Evolutionary conservation across 2,113 vertebrate genomes (phyloP), one percentile per base, ranked within the genome.

Genomic region (Seriola dumerili): DNA sequence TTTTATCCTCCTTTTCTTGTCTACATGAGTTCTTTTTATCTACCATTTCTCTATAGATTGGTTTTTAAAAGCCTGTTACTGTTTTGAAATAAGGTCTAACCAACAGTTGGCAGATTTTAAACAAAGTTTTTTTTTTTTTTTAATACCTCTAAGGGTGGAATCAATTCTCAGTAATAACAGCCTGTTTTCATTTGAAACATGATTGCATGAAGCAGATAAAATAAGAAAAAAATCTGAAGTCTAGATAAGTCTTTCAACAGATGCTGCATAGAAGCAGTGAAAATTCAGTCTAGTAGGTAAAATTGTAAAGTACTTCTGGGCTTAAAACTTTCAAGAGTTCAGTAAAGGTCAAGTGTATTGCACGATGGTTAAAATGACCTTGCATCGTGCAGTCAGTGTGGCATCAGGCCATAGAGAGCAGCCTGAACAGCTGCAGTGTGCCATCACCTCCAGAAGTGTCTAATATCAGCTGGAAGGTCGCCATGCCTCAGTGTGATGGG

Each of bases 381-480:
- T 44, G 2, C 32, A 6, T 8, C 64, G 58, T 48, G 58, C 32
- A 61, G 46, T 64, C 40, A 8, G 64, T 34, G 23, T 72, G 69
- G 61, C 83, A 73, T 42, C 12, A 17, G 64, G 69, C 82, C 80
- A 73, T 19, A 0, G 36, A 57, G 62, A 80, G 65, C 72, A 73
- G 52, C 48, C 34, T 36, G 55, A 74, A 44, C 76, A 68, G 80
- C 83, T 85, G 76, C 76, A 79, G 52, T 1, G 38, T 55, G 75
- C 78, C 84, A 34, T 86, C 85, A 65, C 72, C 70, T 81, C 78
- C 5, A 59, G 7, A 25, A 67, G 78, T 36, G 74, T 67, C n/a
- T 68, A 34, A 73, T 76, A 38, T 72, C 32, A 44, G 32, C 68
- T 78, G 72, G 64, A 88, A 77, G 84, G 79, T 62, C 19, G 19